Percentiles rank a stretch among this genome's conserved stretches.
phyloP scores from a whole-genome alignment of 2,113 vertebrate genomes.

The Dipodomys stephensi region DNA sequence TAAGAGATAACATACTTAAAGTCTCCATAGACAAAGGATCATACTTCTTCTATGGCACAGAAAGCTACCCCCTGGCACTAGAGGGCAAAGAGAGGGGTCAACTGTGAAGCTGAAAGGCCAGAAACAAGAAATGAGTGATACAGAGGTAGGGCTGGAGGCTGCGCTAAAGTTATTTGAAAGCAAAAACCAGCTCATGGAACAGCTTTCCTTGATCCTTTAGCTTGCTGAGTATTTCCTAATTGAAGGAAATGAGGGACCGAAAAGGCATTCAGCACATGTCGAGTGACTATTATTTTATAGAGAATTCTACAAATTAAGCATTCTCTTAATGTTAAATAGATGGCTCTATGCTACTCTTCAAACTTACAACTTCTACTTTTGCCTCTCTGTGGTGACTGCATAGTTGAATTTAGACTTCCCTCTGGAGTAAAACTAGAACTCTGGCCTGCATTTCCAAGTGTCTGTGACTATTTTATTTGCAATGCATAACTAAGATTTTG shows the following conservation, averaged over 20 bases:
- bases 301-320: no score
- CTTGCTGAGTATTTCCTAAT: not conserved
- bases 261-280: no score
- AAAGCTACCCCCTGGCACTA: not conserved
- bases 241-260: not conserved
- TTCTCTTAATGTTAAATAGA: not conserved
- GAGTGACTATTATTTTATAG: not conserved
- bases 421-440: not conserved
- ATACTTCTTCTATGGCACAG: not conserved
- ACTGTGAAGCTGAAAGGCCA: not conserved
- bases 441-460: not conserved
- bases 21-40: not conserved
- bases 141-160: accelerated
- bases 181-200: not conserved
- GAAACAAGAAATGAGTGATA: not conserved
- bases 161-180: not conserved
- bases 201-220: not conserved
- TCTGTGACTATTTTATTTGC: not conserved
- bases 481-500: not conserved
- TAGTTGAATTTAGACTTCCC: not conserved
- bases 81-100: not conserved
- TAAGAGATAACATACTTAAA: not conserved
- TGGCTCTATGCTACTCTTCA: not conserved
- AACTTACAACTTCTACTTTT: no score
- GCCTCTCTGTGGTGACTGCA: not conserved